Evolutionary conservation across 2,797 vertebrate species (phyloP), one percentile per base, ranked within the genome.

Genomic region (Coranthus polyacanthus): DNA sequence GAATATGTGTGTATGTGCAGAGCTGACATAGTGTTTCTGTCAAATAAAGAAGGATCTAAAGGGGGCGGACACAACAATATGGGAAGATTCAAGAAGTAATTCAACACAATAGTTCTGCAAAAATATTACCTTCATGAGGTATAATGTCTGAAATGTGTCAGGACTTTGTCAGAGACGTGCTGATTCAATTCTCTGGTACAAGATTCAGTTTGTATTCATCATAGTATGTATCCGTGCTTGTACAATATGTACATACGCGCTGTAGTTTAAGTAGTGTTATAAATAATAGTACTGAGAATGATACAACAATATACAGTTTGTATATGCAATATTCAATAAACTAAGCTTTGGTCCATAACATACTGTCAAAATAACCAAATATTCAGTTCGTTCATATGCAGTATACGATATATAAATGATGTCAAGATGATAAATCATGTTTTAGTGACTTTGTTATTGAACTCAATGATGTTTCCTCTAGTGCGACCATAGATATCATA

Each of bases 41-140:
- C 20, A 66, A 69, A 65, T 55, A 20, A 26, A 54, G 42, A 69
- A 54, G 49, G 17, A 47, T 67, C 38, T 56, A 39, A 45, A 42
- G 49, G 32, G 29, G 17, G 1, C 51, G 45, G 29, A 65, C 21
- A 64, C 37, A 43, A 17, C 29, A 16, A 39, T 47, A 54, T 70
- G 12, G 17, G 45, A 67, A 38, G 44, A 15, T 46, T 37, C 21
- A 20, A 49, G 16, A 60, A 45, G 21, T 29, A 57, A 53, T 68
- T 10, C n/a, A 45, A 12, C 62, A 41, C 29, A 64, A 60, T 46
- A 20, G 24, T 11, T 6, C 21, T 55, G 22, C 22, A 62, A 36
- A 51, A 53, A 36, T n/a, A 6, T 2, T 5, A 37, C n/a, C 16
- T 51, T 15, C 0, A 5, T 12, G 12, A 26, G 21, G 44, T 29